phyloP scores from a whole-genome alignment of 2,888 invertebrate genomes.

The Digitonthophagus gazella region DNA sequence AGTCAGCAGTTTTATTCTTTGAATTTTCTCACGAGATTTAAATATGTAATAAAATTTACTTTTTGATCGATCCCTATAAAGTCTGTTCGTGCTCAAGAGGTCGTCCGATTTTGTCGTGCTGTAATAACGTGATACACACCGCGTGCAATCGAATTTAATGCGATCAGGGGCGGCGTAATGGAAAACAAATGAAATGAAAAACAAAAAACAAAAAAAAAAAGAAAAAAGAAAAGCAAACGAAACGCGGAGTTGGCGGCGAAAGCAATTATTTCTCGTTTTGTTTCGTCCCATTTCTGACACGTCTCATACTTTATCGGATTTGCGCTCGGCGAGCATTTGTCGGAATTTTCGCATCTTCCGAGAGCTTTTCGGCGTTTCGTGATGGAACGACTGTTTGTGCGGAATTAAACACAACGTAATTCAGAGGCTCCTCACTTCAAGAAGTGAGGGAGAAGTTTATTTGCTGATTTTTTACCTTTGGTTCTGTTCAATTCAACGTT shows the following conservation, averaged over 20 bases:
- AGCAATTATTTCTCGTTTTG: conserved; percentile 15
- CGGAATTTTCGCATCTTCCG: background rate
- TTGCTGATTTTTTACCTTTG: background rate
- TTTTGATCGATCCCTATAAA: no score
- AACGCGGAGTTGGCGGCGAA: background rate
- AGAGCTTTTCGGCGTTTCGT: background rate
- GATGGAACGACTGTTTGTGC: background rate
- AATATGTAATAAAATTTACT: no score
- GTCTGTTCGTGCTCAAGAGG: background rate
- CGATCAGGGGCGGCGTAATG: background rate
- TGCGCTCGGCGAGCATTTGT: background rate
- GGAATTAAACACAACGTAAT: background rate
- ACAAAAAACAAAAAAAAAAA: background rate
- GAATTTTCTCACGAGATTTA: no score
- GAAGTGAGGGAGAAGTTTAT: background rate
- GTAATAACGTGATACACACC: background rate
- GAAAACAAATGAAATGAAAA: background rate
- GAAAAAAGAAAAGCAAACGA: background rate
- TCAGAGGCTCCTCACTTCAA: background rate
- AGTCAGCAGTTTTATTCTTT: no score
- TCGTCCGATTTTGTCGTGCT: background rate
- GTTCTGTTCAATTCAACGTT: background rate
- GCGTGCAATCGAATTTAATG: background rate
- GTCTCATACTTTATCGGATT: conserved; percentile 10
- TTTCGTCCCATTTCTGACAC: conserved; percentile 12